These are phyloP conservation scores for Diploscapter pachys DNA, from an alignment of 1,140 invertebrate genomes.

Conservation along the genomic window DNA sequence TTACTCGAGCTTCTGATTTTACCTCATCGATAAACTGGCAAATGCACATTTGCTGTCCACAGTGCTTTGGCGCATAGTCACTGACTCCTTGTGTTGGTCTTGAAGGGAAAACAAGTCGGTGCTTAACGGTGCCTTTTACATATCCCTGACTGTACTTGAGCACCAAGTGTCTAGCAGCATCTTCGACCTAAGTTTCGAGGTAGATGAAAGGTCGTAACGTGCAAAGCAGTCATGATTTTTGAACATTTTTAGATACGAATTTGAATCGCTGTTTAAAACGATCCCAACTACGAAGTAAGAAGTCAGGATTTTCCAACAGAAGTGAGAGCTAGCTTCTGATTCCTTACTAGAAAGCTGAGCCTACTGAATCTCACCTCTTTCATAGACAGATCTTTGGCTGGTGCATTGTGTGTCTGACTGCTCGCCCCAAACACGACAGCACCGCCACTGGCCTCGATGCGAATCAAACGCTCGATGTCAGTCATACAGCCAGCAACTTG, in stretches of 20 bases:
- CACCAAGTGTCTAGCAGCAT: conserved; percentile 12
- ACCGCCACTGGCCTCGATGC: conserved; percentile 19
- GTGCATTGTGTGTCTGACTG: conserved; percentile 1
- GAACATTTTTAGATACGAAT: not conserved
- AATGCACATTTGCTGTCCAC: conserved; percentile 16
- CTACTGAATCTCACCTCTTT: conserved; percentile 1
- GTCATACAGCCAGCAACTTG: conserved; percentile 20
- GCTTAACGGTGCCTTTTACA: conserved; percentile 26
- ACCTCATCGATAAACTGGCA: conserved; percentile 34
- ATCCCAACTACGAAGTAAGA: not conserved
- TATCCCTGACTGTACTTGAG: conserved; percentile 32
- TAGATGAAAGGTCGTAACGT: not conserved
- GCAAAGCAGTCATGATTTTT: not conserved
- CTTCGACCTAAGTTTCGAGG: not conserved
- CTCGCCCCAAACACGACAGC: conserved; percentile 16
- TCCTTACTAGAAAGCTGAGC: not conserved
- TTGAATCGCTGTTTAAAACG: not conserved
- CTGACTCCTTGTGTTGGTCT: conserved; percentile 23
- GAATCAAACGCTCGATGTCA: conserved; percentile 20
- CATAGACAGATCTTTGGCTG: conserved; percentile 2
- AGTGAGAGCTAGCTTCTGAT: conserved; percentile 1
- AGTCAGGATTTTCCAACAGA: not conserved
- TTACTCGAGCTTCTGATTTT: not conserved
- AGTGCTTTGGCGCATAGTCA: conserved; percentile 29
- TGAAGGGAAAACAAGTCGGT: conserved; percentile 27